These are phyloP conservation scores for Antennarius striatus DNA, from an alignment of 2,113 vertebrate species.

Conservation along the genomic window DNA sequence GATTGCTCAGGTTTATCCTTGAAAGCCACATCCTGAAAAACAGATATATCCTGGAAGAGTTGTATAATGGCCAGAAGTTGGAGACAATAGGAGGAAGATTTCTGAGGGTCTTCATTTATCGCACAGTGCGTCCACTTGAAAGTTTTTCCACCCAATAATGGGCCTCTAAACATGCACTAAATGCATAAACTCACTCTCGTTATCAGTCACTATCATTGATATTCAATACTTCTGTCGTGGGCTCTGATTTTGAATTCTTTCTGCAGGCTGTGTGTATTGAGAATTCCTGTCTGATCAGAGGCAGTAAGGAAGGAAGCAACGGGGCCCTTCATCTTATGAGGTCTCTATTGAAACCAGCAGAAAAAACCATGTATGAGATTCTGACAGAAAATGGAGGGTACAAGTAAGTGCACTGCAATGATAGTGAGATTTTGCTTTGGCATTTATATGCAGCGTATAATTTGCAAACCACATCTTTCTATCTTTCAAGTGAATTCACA, in stretches of 20 bases:
- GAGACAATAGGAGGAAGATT: slow-evolving; percentile 91
- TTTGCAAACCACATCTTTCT: slow-evolving; percentile 27
- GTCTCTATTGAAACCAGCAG: slow-evolving; percentile 86
- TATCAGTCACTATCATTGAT: slow-evolving; percentile 3
- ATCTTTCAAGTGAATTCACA: slow-evolving; percentile 39
- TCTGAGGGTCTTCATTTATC: slow-evolving; percentile 94
- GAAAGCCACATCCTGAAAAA: slow-evolving; percentile 93
- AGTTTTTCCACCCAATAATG: slow-evolving; percentile 4
- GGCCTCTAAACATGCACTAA: slow-evolving; percentile 16
- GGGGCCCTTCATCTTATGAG: slow-evolving; percentile 91
- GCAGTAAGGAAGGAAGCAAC: slow-evolving; percentile 94
- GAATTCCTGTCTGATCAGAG: slow-evolving; percentile 93
- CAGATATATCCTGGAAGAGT: slow-evolving; percentile 86
- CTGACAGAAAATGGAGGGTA: slow-evolving; percentile 86
- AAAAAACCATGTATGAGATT: slow-evolving; percentile 84
- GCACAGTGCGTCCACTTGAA: slow-evolving; percentile 84
- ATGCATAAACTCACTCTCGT: slow-evolving; percentile 10
- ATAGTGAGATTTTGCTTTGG: slow-evolving; percentile 6
- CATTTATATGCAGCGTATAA: slow-evolving; percentile 18
- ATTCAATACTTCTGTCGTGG: not conserved
- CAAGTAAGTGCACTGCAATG: slow-evolving; percentile 79
- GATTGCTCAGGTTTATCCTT: slow-evolving; percentile 84
- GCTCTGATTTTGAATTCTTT: slow-evolving; percentile 33
- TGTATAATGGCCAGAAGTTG: slow-evolving; percentile 93
- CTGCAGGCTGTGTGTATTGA: slow-evolving; percentile 93